These are phyloP conservation scores for Stenchaetothrips biformis DNA, from an alignment of 2,888 invertebrate species.

Conservation along the genomic window DNA sequence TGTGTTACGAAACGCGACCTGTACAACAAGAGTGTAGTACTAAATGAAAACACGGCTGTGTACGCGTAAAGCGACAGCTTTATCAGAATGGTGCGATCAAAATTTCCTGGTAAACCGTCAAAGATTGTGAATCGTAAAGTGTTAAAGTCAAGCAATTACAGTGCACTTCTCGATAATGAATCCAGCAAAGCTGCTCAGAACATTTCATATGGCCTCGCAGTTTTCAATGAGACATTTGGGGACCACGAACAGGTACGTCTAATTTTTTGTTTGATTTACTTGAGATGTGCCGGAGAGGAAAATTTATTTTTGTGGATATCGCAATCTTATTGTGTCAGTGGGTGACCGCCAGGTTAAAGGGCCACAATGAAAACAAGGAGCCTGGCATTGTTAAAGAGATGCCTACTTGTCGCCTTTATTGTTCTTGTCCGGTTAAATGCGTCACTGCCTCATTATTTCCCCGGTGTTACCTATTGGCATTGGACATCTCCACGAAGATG, in stretches of 20 bases:
- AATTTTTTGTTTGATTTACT: neutral
- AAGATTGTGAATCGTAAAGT: constrained; percentile 82
- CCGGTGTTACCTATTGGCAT: no score
- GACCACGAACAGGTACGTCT: constrained; percentile 46
- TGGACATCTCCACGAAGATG: no score
- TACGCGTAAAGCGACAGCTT: constrained; percentile 24
- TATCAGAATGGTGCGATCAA: constrained; percentile 68
- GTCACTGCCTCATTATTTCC: neutral
- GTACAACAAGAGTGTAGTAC: constrained; percentile 26
- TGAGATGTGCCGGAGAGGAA: neutral
- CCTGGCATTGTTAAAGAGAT: neutral
- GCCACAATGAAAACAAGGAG: neutral
- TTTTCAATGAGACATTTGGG: constrained; percentile 46
- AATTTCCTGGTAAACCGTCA: constrained; percentile 83
- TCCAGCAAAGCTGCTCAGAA: constrained; percentile 50
- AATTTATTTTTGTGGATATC: no score
- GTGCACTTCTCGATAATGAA: constrained; percentile 50
- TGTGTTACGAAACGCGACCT: constrained; percentile 24
- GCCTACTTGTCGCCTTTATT: constrained; percentile 23
- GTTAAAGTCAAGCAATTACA: constrained; percentile 69
- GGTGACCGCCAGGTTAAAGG: neutral
- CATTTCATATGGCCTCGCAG: constrained; percentile 47
- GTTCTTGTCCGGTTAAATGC: neutral
- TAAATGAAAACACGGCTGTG: constrained; percentile 34
- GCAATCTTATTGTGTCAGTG: no score